phyloP scores from a whole-genome alignment of 2,797 vertebrate species.

The Halcyon smyrnensis region DNA sequence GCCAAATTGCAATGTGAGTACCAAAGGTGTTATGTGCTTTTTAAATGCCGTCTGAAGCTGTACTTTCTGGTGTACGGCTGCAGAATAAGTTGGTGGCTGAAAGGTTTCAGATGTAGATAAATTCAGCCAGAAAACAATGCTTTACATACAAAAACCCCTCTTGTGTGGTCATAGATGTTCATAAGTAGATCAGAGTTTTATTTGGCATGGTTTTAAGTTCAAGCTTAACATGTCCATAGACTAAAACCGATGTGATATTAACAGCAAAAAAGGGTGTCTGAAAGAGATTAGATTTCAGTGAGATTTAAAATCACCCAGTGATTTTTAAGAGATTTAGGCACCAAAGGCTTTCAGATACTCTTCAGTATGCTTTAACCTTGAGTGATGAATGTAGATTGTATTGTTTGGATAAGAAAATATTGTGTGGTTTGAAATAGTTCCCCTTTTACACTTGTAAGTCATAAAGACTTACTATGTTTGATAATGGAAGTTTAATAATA shows the following conservation, averaged over 20 bases:
- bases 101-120: background rate
- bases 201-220: background rate
- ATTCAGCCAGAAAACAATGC: background rate
- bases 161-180: background rate
- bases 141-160: background rate
- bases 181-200: background rate
- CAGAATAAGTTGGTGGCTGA: background rate
- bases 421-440: conserved; percentile 7
- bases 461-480: background rate
- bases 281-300: background rate
- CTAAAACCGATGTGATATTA: background rate
- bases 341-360: background rate
- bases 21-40: background rate
- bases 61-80: background rate
- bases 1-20: background rate
- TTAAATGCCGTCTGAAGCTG: background rate
- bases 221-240: background rate
- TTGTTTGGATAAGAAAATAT: background rate
- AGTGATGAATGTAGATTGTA: background rate
- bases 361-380: background rate
- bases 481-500: conserved; percentile 24
- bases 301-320: background rate
- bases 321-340: background rate
- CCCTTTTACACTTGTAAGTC: background rate
- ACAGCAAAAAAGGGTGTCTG: background rate